A percentile compares a stretch with the other conserved stretches of the same genome.
phyloP scores from a whole-genome alignment of 2,797 vertebrate genomes.

The Chloroceryle amazona region DNA sequence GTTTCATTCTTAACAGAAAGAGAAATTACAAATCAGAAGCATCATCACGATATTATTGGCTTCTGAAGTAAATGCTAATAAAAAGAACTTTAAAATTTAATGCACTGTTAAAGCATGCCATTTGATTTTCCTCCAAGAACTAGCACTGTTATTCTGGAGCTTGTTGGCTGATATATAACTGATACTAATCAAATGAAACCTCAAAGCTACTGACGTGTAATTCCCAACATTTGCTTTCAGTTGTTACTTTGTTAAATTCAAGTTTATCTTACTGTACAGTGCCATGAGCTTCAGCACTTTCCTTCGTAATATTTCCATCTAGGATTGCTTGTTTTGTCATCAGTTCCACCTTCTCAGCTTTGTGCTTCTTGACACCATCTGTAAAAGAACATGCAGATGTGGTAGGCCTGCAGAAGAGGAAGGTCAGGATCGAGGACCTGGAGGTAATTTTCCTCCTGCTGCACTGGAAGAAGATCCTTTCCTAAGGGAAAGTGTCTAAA shows the following conservation, averaged over 20 bases:
- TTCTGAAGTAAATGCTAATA: constrained; percentile 13
- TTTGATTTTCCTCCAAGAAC: background rate
- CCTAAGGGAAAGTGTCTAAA: background rate
- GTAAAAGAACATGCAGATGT: constrained; percentile 67
- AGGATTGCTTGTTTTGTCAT: constrained; percentile 90
- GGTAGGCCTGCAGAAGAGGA: background rate
- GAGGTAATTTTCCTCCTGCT: background rate
- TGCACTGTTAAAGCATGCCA: background rate
- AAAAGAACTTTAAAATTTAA: background rate
- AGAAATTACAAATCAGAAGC: constrained; percentile 33
- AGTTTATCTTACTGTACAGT: constrained; percentile 91
- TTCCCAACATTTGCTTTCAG: background rate
- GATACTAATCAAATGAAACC: background rate
- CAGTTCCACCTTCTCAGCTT: constrained; percentile 85
- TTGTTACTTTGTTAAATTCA: background rate
- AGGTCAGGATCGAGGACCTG: background rate
- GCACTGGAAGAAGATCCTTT: background rate
- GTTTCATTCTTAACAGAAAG: constrained; percentile 59
- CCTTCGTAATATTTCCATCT: constrained; percentile 86
- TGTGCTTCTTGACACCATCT: constrained; percentile 73
- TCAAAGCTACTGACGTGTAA: background rate
- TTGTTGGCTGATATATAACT: background rate
- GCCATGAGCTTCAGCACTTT: constrained; percentile 91
- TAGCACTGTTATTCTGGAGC: background rate
- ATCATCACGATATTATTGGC: background rate